Evolutionary conservation across 1,140 invertebrate species (phyloP), one percentile per base, ranked within the genome.

Genomic region (Bombus superbus): DNA sequence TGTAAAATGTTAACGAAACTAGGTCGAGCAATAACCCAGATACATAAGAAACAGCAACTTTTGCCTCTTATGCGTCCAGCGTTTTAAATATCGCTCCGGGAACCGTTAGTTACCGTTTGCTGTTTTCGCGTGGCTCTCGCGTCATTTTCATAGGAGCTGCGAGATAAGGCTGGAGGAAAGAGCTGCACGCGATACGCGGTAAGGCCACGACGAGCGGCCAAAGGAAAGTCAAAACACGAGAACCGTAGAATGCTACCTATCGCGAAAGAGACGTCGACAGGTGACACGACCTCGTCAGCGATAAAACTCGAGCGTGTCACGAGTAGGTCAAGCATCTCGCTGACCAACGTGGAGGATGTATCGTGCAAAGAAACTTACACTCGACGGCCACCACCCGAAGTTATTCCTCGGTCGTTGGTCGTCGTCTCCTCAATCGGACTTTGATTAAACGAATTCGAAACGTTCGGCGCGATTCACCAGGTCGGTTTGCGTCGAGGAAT

Each of bases 261-360:
- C 68, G 42, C 2, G 57, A 81, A 74, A 85, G 83, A 85, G 69
- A 73, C 13, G 72, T 59, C 57, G 81, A 86, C 73, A 40, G 42
- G 68, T 78, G 83, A 13, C 66, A 42, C 81, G 85, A 83, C 81
- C 81, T 86, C 73, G 85, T 83, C 53, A 72, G 53, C 66, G 11
- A 83, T 83, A 71, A 83, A 76, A 32, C 85, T 86, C 80, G 64
- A 83, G 74, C 64, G 74, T 53, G 32, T 57, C 72, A 72, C 53
- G 35, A 86, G 81, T 86, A 77, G 85, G 85, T 86, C 81, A 78
- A 86, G 85, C 74, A 78, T 83, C 74, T 77, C 47, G 81, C 66
- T 86, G 73, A 73, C 66, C 85, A 72, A 53, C 47, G 47, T 22
- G 47, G 18, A 53, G 18, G 47, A 40, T 47, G 35, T 1, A 8